These are phyloP conservation scores for Acleris laterana DNA, from an alignment of 2,888 invertebrate genomes.

Conservation along the genomic window DNA sequence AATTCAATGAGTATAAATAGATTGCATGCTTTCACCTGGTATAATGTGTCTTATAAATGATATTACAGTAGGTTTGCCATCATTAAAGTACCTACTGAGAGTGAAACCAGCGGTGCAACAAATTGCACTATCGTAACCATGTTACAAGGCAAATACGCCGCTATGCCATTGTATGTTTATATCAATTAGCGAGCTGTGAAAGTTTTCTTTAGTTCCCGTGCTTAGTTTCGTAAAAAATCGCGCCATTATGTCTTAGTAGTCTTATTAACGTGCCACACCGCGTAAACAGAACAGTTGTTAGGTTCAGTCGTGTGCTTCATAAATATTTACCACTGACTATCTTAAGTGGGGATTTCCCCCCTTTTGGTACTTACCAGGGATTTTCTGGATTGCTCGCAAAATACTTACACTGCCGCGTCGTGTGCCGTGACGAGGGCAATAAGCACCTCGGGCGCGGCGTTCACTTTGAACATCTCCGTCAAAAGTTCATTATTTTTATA, in stretches of 20 bases:
- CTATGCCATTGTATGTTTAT: constrained; percentile 29
- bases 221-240: constrained; percentile 12
- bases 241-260: constrained; percentile 11
- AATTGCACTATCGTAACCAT: constrained; percentile 29
- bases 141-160: constrained; percentile 23
- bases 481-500: constrained; percentile 23
- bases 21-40: neutral
- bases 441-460: no score
- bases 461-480: no score
- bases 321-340: no score
- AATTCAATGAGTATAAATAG: no score
- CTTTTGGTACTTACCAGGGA: no score
- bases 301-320: no score
- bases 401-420: no score
- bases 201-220: constrained; percentile 26
- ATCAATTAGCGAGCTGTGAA: constrained; percentile 33
- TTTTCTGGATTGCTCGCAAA: no score
- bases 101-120: constrained; percentile 25
- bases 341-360: no score
- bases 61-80: constrained; percentile 17
- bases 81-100: constrained; percentile 13
- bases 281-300: no score
- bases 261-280: no score
- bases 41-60: constrained; percentile 18
- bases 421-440: no score